Evolutionary conservation across 2,797 vertebrate genomes (phyloP), one percentile per base, ranked within the genome.

Genomic region (Coranthus polyacanthus): DNA sequence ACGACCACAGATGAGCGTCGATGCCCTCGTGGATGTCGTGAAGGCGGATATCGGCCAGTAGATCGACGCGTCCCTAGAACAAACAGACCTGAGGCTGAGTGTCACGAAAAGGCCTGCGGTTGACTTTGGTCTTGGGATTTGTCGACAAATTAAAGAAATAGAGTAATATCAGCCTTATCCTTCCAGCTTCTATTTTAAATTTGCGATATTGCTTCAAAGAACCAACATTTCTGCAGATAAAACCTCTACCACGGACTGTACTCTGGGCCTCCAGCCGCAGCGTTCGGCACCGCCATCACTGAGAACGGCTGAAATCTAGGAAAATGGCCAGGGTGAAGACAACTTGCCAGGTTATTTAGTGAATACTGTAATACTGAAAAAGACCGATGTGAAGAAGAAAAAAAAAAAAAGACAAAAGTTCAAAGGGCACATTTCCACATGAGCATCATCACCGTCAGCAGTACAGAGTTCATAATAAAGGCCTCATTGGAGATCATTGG

Each of bases 401-500:
- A 44, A 20, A 54, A n/a, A 6, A 53, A 46, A 15, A 53, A 47
- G 65, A 58, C 45, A 36, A 70, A 55, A 76, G 72, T 72, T 53
- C 24, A 64, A 73, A 77, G 68, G 75, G 53, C 62, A 80, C 77
- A 67, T 68, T 82, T 78, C 66, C 56, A 77, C 53, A 47, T 49
- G 65, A 82, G 65, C 61, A 10, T 72, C 71, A 38, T 54, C 57
- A 18, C 47, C 38, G 4, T 24, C 32, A 34, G 74, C 49, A 71
- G 63, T 56, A 32, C 15, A 76, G 71, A 88, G 85, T 82, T 84
- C 56, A 63, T 72, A 32, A 72, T 68, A 88, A 93, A 94, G 93
- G 93, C 94, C 92, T 92, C 92, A 69, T 90, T 55, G 92, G 89
- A 92, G 82, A 93, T 92, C 79, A 75, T 88, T 77, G 78, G 89